Base-by-base conservation (phyloP, 2,888 invertebrate species). In the Macrosiphum euphorbiae region DNA sequence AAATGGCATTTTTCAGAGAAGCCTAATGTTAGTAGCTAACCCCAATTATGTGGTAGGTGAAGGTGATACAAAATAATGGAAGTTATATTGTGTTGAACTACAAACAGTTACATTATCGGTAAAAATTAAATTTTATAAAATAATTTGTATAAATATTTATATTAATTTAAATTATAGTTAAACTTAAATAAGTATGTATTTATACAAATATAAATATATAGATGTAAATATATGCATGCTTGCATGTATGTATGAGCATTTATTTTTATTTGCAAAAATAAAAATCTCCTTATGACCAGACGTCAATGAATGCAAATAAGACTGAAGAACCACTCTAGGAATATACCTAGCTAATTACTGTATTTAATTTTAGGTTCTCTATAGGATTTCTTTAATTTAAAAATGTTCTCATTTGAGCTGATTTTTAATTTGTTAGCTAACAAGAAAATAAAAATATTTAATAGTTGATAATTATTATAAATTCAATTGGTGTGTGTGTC, bases 271-370 rank as follows among this genome's bases (percentile, higher is more conserved):
- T 35, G 85, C 55, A 26, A 84, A 92, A 93, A 93, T 26, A 58
- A 85, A 90, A 93, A 90, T 90, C 89, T 93, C 89, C 89, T 89
- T 89, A 90, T 93, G 85, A 90, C 90, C 93, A 90, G 89, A 93
- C 10, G 84, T 92, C 84, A 90, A 93, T 93, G 85, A 86, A 93
- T 50, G 90, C 93, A 85, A 41, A 93, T 93, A 93, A 93, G 93
- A 93, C 93, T 93, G 93, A 93, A 90, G 93, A 90, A 90, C 90
- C 28, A 50, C 55, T 93, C 35, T 93, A 35, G 93, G 90, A 58
- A 93, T 93, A 90, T 85, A 85, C 55, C 41, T 90, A 93, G 41
- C 58, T 84, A 93, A 85, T 90, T 93, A 90, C 61, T 89, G 58
- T 93, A 50, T 89, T 92, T 93, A 93, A 92, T 88, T 61, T 89